A percentile compares a stretch with the other conserved stretches of the same genome.
These are phyloP conservation scores for Caenorhabditis doughertyi DNA, from an alignment of 2,888 invertebrate genomes.

Conservation along the genomic window DNA sequence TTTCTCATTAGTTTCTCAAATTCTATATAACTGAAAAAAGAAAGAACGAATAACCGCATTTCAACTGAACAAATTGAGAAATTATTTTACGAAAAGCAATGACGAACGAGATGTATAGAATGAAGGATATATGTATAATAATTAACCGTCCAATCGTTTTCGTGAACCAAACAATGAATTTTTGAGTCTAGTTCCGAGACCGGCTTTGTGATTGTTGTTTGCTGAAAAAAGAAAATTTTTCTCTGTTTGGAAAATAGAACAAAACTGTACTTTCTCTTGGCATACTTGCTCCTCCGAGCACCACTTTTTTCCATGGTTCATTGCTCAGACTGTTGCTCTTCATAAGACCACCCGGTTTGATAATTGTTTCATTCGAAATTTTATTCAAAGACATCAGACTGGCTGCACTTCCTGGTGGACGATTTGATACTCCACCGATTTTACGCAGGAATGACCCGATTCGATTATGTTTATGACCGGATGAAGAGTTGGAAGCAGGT, in stretches of 20 bases:
- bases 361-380: constrained; percentile 71
- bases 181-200: constrained; percentile 80
- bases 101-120: background rate
- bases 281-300: constrained; percentile 64
- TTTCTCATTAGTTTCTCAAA: constrained; percentile 36
- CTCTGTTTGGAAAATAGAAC: background rate
- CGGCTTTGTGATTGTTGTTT: constrained; percentile 68
- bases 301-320: constrained; percentile 80
- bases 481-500: constrained; percentile 63
- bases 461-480: constrained; percentile 69
- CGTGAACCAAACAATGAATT: constrained; percentile 81
- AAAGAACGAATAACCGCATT: constrained; percentile 51
- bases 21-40: background rate
- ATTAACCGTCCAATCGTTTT: constrained; percentile 73
- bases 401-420: constrained; percentile 76
- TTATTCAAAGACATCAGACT: constrained; percentile 80
- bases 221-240: constrained; percentile 41
- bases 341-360: constrained; percentile 72
- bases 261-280: constrained; percentile 68
- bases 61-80: constrained; percentile 35
- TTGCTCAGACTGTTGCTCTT: constrained; percentile 80
- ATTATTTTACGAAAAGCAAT: background rate
- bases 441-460: constrained; percentile 80
- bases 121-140: background rate
- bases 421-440: constrained; percentile 73